A percentile compares a stretch with the other conserved stretches of the same genome.
phyloP scores from a whole-genome alignment of 2,113 vertebrate species.

The Grammomys dolichurus region DNA sequence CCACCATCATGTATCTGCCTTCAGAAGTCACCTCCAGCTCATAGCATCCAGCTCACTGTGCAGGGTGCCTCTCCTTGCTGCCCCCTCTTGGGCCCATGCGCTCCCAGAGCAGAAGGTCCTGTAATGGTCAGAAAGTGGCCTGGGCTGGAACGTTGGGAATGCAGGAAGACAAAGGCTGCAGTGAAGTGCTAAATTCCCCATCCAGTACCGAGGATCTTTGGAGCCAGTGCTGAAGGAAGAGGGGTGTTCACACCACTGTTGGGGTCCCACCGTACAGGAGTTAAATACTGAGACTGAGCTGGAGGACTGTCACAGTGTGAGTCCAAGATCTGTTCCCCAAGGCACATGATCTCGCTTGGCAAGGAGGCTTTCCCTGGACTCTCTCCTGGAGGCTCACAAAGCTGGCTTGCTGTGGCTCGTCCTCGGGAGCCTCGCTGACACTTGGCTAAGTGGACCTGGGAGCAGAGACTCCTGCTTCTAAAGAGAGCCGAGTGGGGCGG shows the following conservation, averaged over 20 bases:
- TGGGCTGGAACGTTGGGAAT: background rate
- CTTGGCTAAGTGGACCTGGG: background rate
- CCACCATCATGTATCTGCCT: fast-evolving
- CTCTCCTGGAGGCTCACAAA: too few species aligned
- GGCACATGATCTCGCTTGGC: background rate
- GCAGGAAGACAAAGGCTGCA: fast-evolving
- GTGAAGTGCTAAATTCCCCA: background rate
- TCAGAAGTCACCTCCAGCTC: background rate
- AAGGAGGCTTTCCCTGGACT: background rate
- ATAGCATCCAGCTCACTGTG: background rate
- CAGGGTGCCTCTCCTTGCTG: background rate
- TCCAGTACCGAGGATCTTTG: background rate
- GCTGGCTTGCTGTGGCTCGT: background rate
- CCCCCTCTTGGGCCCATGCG: background rate
- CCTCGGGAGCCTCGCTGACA: fast-evolving
- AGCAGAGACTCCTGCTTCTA: background rate
- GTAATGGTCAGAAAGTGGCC: fast-evolving
- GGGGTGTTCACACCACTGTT: fast-evolving
- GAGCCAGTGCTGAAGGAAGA: background rate
- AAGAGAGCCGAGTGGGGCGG: background rate
- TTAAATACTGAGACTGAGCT: background rate
- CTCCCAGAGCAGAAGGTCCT: background rate
- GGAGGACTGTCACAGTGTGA: background rate
- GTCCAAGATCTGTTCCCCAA: background rate
- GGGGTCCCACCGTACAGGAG: background rate